A percentile compares a stretch with the other conserved stretches of the same genome.
These are phyloP conservation scores for Anolis carolinensis DNA, from an alignment of 2,113 vertebrate species.

Conservation along the genomic window DNA sequence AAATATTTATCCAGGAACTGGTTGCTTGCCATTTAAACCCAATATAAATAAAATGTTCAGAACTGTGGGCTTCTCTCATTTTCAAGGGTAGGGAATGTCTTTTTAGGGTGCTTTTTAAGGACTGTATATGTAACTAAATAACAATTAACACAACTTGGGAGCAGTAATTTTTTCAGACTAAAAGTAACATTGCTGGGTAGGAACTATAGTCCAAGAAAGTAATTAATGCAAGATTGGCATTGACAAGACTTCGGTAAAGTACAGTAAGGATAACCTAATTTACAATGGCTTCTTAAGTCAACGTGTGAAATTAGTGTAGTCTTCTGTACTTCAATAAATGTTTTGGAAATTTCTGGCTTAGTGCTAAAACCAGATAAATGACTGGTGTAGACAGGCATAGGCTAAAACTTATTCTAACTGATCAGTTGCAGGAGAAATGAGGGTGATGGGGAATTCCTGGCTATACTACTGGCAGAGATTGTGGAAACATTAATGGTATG, in stretches of 20 bases:
- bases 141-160: no score
- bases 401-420: background rate
- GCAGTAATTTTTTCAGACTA: no score
- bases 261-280: background rate
- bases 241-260: background rate
- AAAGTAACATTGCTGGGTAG: no score
- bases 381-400: background rate
- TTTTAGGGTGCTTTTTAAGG: background rate
- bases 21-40: background rate
- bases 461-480: conserved; percentile 1
- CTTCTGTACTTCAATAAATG: background rate
- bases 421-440: background rate
- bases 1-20: background rate
- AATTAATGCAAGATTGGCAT: background rate
- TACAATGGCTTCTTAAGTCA: background rate
- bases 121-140: background rate
- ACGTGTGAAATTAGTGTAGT: no score
- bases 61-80: background rate
- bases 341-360: background rate
- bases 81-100: background rate
- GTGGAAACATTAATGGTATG: conserved; percentile 26
- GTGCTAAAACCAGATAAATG: background rate
- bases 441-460: background rate
- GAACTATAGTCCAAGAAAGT: no score
- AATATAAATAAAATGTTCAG: background rate